Evolutionary conservation across 2,888 invertebrate genomes (phyloP).

Genomic region (Callyntrura sp.): DNA sequence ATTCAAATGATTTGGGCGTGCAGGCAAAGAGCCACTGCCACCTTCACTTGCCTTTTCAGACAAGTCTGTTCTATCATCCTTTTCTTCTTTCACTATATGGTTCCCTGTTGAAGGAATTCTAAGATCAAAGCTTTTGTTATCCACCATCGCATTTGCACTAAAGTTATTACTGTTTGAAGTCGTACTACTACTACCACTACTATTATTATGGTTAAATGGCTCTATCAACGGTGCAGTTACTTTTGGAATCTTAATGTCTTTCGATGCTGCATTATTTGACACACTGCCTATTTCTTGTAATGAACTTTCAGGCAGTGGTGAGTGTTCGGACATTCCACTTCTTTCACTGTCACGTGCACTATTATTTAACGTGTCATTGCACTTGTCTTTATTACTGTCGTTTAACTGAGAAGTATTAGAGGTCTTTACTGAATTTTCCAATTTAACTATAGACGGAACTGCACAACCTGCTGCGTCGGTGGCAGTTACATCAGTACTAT

Average conservation of each 20-base stretch:
- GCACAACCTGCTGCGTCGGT: slow-evolving; percentile 47
- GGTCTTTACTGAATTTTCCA: slow-evolving; percentile 65
- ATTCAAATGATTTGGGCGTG: slow-evolving; percentile 76
- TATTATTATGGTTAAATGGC: slow-evolving; percentile 65
- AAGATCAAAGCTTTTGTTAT: slow-evolving; percentile 67
- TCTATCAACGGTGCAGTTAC: slow-evolving; percentile 62
- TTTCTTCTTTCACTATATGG: slow-evolving; percentile 65
- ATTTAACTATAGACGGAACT: slow-evolving; percentile 66
- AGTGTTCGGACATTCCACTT: slow-evolving; percentile 57
- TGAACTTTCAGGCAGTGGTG: slow-evolving; percentile 63
- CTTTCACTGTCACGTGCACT: slow-evolving; percentile 70
- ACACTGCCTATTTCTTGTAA: slow-evolving; percentile 71
- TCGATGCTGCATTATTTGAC: slow-evolving; percentile 46
- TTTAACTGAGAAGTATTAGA: slow-evolving; percentile 56
- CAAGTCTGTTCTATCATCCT: slow-evolving; percentile 69
- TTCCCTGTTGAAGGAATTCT: slow-evolving; percentile 62
- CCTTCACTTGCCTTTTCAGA: slow-evolving; percentile 73
- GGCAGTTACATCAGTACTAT: slow-evolving; percentile 51
- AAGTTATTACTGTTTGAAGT: slow-evolving; percentile 59
- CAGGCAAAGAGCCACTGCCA: slow-evolving; percentile 67
- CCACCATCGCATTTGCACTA: slow-evolving; percentile 74
- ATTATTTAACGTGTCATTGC: slow-evolving; percentile 62
- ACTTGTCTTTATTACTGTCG: slow-evolving; percentile 70
- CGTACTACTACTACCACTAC: slow-evolving; percentile 40
- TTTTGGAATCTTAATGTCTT: slow-evolving; percentile 72